phyloP scores from a whole-genome alignment of 2,113 vertebrate species.

The Motacilla alba region DNA sequence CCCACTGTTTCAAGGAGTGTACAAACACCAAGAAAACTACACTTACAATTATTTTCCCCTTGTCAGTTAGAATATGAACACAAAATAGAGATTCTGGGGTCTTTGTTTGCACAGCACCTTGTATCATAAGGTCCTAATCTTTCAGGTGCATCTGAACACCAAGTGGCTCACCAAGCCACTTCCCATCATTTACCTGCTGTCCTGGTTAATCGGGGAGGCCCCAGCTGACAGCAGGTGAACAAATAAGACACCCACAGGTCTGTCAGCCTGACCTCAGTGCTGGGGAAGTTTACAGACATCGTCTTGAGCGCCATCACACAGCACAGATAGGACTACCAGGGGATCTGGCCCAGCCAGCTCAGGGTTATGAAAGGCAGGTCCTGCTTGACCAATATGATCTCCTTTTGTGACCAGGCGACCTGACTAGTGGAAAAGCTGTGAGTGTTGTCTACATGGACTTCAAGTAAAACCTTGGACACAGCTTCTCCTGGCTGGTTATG shows the following conservation, averaged over 20 bases:
- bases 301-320: not conserved
- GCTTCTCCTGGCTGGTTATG: not conserved
- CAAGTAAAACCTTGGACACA: not conserved
- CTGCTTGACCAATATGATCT: not conserved
- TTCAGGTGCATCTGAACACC: not conserved
- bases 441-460: not conserved
- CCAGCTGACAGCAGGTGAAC: not conserved
- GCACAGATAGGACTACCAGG: not conserved
- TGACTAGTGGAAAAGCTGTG: not conserved
- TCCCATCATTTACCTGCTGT: not conserved
- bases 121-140: not conserved
- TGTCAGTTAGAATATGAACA: not conserved
- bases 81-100: not conserved
- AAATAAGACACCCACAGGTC: not conserved
- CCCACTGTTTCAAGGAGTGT: not conserved
- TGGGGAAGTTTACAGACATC: not conserved
- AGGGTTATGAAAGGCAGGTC: not conserved
- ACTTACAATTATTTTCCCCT: not conserved
- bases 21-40: not conserved
- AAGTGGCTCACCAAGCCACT: not conserved
- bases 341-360: not conserved
- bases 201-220: not conserved
- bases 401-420: not conserved
- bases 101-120: not conserved
- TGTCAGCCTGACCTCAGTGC: not conserved